Base-by-base conservation (phyloP, 2,797 vertebrate species). In the Enteromius paludinosus region DNA sequence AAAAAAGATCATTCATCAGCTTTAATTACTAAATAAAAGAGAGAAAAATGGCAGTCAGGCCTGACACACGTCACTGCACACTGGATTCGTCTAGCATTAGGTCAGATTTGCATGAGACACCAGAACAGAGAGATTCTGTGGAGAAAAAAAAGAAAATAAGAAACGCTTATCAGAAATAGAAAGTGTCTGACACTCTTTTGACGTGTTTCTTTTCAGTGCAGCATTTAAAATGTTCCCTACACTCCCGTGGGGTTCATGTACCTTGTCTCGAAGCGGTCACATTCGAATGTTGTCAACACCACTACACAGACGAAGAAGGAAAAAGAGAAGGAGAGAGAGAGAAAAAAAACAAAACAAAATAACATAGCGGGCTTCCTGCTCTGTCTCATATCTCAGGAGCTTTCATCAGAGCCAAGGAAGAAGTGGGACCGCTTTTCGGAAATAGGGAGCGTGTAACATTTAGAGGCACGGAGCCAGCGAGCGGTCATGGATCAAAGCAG, bases 251-350 rank as follows among this genome's bases (percentile, higher is more conserved):
- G 91, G 88, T 92, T 88, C 89, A 87, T 89, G 90, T 88, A 92
- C 90, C 91, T 90, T 86, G 88, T 91, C 92, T 92, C 84, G 79
- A 88, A 92, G 91, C 89, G 94, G 91, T 94, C 92, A 92, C 90
- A 85, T 93, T 91, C 88, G 89, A 93, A 92, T 93, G 90, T 92
- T 93, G 92, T 94, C 93, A 93, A 91, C 90, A 89, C 89, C 81
- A 90, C 90, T 92, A 92, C 90, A n/a, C 85, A 84, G 86, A 43
- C n/a, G 59, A 79, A 75, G 81, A 61, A 69, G 54, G 61, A 52
- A 79, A 74, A 56, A 65, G 23, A 12, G 66, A 73, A n/a, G 56
- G 52, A 62, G 59, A 65, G 38, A 65, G 38, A n/a, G 59, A 89
- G 47, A 65, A 41, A 49, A 74, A 54, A 74, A 62, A 56, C 86